Percentiles rank a stretch among this genome's conserved stretches.
phyloP scores from a whole-genome alignment of 2,113 vertebrate species.

The Psettodes erumei region DNA sequence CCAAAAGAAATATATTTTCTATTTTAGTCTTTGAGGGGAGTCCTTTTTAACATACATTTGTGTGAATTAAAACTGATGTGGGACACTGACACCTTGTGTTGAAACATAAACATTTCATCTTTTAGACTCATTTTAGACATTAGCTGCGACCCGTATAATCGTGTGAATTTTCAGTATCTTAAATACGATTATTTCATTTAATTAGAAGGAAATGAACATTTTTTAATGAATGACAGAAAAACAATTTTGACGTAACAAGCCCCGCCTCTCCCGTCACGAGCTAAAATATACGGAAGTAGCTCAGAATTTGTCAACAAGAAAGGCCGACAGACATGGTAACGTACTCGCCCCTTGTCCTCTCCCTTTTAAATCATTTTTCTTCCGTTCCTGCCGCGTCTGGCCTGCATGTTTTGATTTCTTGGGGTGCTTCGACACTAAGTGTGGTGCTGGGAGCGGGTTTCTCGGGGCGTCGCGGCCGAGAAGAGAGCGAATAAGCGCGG shows the following conservation, averaged over 20 bases:
- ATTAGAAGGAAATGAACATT: not conserved
- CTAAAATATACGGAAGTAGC: conserved; percentile 77
- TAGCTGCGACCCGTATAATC: accelerated
- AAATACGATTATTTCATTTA: no score
- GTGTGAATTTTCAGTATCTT: accelerated
- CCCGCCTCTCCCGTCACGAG: conserved; percentile 46
- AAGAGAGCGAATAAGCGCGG: conserved; percentile 22
- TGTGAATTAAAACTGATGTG: conserved; percentile 29
- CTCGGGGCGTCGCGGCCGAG: conserved; percentile 1
- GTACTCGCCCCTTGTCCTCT: not conserved
- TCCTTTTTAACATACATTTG: no score
- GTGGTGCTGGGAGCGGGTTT: not conserved
- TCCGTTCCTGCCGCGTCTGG: accelerated
- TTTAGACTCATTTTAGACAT: not conserved
- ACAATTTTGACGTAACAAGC: not conserved
- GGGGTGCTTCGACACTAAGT: accelerated
- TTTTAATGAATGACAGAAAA: conserved; percentile 42
- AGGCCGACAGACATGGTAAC: conserved; percentile 71
- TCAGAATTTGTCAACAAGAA: conserved; percentile 80
- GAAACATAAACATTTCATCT: not conserved
- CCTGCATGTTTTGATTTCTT: not conserved
- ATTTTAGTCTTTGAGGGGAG: no score
- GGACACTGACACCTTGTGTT: conserved; percentile 64
- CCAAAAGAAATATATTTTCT: not conserved
- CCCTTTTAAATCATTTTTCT: not conserved